phyloP scores from a whole-genome alignment of 2,888 invertebrate species.

The Thumatha senex region DNA sequence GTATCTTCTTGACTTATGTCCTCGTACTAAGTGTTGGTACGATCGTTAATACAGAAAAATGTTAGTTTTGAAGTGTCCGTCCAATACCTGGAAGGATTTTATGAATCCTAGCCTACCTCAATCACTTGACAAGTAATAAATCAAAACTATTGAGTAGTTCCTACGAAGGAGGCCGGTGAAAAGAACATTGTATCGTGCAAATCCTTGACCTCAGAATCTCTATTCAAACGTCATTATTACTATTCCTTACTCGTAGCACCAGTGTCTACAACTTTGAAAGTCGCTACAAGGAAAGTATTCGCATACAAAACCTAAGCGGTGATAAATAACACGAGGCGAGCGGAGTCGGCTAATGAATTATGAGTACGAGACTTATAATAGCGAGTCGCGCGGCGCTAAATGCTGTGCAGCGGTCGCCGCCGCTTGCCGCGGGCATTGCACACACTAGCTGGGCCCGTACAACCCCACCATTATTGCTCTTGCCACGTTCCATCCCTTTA shows the following conservation, averaged over 20 bases:
- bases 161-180: slow-evolving; percentile 44
- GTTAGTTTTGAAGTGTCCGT: slow-evolving; percentile 26
- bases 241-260: slow-evolving; percentile 53
- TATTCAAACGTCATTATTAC: slow-evolving; percentile 67
- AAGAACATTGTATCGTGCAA: slow-evolving; percentile 55
- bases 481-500: slow-evolving; percentile 24
- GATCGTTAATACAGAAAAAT: slow-evolving; percentile 8
- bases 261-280: slow-evolving; percentile 58
- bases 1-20: no score
- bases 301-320: slow-evolving; percentile 66
- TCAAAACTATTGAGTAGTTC: slow-evolving; percentile 43
- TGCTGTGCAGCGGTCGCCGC: slow-evolving; percentile 37
- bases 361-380: slow-evolving; percentile 63
- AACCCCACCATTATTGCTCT: slow-evolving; percentile 8
- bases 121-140: slow-evolving; percentile 47
- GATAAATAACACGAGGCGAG: slow-evolving; percentile 73
- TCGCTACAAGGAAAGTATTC: slow-evolving; percentile 58
- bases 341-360: slow-evolving; percentile 77
- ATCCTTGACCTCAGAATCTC: slow-evolving; percentile 65
- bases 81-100: slow-evolving; percentile 40
- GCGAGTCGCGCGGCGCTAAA: slow-evolving; percentile 53
- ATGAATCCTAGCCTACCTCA: slow-evolving; percentile 34
- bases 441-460: slow-evolving; percentile 26
- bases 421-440: slow-evolving; percentile 43
- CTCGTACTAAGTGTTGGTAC: no score